Percentiles rank a stretch among this genome's conserved stretches.
Conservation (phyloP, 2,888 invertebrate genomes). For the Molorchus minor region DNA sequence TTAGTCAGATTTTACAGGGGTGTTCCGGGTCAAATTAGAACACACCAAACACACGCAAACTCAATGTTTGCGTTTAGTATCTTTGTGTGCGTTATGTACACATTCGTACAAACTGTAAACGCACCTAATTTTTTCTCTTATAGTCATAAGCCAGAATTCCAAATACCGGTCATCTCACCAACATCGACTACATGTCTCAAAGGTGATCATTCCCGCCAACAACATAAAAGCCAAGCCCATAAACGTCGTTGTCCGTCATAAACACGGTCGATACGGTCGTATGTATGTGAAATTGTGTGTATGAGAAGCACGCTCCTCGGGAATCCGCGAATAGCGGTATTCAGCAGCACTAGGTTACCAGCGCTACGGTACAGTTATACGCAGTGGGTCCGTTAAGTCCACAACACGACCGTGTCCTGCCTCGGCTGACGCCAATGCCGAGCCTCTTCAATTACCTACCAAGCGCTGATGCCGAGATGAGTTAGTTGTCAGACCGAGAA, state of each 20-base stretch:
- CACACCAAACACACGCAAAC: too few relatives aligned
- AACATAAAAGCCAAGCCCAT: neutral
- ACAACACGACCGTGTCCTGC: constrained; percentile 33
- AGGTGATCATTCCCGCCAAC: neutral
- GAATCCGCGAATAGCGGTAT: constrained; percentile 45
- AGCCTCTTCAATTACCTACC: constrained; percentile 18
- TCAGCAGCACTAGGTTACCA: constrained; percentile 52
- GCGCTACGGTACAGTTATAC: constrained; percentile 45
- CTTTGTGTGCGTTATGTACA: too few relatives aligned
- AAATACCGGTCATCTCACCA: neutral
- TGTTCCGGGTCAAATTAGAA: too few relatives aligned
- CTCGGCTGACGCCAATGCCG: constrained; percentile 27
- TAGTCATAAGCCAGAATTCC: neutral
- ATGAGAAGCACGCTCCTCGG: constrained; percentile 23
- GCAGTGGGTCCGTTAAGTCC: constrained; percentile 43
- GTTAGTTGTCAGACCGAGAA: neutral
- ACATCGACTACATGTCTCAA: neutral
- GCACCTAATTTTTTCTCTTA: neutral
- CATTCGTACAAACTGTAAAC: too few relatives aligned
- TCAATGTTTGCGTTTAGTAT: too few relatives aligned
- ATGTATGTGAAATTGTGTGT: constrained; percentile 7
- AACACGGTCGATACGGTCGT: neutral
- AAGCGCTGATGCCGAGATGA: neutral
- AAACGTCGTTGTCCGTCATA: constrained; percentile 1
- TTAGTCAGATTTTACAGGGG: too few relatives aligned